Base-by-base conservation (phyloP, 2,797 vertebrate species). In the Tympanoctomys barrerae region DNA sequence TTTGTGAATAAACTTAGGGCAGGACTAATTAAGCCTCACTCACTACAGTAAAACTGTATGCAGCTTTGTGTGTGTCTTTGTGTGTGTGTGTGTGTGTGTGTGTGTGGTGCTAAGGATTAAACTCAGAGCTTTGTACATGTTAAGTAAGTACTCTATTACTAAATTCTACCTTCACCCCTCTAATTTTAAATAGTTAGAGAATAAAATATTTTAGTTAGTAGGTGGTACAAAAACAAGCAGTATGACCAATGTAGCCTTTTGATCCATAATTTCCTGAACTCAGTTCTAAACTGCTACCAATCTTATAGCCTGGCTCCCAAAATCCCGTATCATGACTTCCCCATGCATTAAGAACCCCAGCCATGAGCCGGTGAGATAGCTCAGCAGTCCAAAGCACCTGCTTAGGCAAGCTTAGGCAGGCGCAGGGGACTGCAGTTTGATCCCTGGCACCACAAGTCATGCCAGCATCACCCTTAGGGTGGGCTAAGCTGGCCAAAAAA, bases 201-300 rank as follows among this genome's bases (percentile, higher is more conserved):
- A 42, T 71, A 89, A 80, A 59, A 64, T 66, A 91, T 57, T 49
- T 95, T 68, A 90, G 36, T 95, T 68, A 90, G 36, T 22, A 39
- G 71, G 81, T 49, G 70, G 33, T 61, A 78, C 9, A 85, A 61
- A 92, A 95, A 80, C 24, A 89, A 92, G 81, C 49, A 66, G 66
- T 33, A 89, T 12, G 36, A 11, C 73, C 54, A 57, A 31, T 33
- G n/a, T 66, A 64, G 75, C 28, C 31, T 21, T 66, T 7, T 39
- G 39, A 46, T n/a, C 24, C 39, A 68, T 52, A 57, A 64, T 80
- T 73, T 93, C 46, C 94, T 85, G 24, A 82, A 9, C 57, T 31
- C 13, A 70, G 61, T 16, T 62, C 31, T 49, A 87, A 85, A n/a
- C n/a, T 46, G 68, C n/a, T 39, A 36, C 62, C 31, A 81, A n/a